phyloP scores from a whole-genome alignment of 2,113 vertebrate species.

The Cochlearius cochlearius region DNA sequence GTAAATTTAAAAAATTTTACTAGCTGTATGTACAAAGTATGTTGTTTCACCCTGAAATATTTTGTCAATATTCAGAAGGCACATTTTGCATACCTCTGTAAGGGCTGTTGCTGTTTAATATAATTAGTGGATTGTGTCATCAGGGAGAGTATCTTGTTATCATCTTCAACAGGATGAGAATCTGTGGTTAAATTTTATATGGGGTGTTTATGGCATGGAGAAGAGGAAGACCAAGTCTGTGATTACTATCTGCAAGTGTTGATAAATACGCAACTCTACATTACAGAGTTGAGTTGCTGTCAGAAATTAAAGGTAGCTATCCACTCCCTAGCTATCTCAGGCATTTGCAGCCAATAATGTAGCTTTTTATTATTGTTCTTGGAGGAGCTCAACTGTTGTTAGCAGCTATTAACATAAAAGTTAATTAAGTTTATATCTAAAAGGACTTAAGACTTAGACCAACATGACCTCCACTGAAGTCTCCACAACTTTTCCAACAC shows the following conservation, averaged over 20 bases:
- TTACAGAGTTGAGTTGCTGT: not conserved
- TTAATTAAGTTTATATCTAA: not conserved
- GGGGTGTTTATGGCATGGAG: not conserved
- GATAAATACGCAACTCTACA: rapidly evolving
- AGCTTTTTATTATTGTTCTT: not conserved
- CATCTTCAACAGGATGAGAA: not conserved
- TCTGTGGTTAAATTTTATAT: not conserved
- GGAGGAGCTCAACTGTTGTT: not conserved
- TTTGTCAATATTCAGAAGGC: not conserved
- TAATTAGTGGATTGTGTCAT: not conserved
- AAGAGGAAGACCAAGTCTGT: not conserved
- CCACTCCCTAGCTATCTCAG: not conserved
- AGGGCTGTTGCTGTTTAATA: not conserved
- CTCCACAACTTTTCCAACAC: not conserved
- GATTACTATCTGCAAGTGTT: not conserved
- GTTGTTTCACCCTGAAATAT: not conserved
- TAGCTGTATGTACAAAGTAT: not conserved
- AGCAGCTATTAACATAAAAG: not conserved
- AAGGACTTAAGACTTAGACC: not conserved
- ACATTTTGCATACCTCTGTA: not conserved
- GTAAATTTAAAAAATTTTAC: not conserved
- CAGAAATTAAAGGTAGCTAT: not conserved
- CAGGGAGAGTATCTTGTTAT: not conserved
- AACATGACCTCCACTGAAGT: not conserved
- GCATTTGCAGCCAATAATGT: not conserved